Conservation (phyloP, 2,113 vertebrate species). For the Myrmecobius fasciatus region DNA sequence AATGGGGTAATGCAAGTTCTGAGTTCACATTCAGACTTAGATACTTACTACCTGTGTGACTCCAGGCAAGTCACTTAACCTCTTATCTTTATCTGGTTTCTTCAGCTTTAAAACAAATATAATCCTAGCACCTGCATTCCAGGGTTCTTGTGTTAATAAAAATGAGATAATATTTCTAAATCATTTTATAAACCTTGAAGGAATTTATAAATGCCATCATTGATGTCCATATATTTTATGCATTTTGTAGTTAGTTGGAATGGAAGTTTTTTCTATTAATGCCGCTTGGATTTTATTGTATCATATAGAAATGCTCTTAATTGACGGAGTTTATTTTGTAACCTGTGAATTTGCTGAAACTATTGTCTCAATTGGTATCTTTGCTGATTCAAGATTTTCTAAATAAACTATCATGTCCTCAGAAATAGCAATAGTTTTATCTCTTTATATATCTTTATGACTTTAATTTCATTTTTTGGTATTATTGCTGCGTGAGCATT, state of each 20-base stretch:
- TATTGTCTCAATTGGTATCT: background rate
- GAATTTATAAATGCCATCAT: background rate
- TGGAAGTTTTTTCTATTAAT: background rate
- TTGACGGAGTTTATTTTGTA: background rate
- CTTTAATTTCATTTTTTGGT: background rate
- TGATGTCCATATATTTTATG: background rate
- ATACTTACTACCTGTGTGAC: background rate
- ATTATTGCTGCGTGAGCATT: background rate
- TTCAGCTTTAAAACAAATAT: background rate
- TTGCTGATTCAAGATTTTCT: background rate
- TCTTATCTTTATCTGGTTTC: background rate
- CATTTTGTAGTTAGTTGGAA: background rate
- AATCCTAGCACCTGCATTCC: background rate
- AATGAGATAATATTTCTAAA: background rate
- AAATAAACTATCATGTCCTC: background rate
- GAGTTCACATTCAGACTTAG: background rate
- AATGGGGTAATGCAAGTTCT: background rate
- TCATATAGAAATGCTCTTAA: background rate
- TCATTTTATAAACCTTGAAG: background rate
- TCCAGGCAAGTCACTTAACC: background rate
- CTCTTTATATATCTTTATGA: background rate
- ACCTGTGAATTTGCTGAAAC: background rate
- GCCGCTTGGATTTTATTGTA: background rate
- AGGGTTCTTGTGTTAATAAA: background rate
- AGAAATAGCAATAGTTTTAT: background rate